Conservation (phyloP, 2,888 invertebrate genomes). For the Hartigia nigra region DNA sequence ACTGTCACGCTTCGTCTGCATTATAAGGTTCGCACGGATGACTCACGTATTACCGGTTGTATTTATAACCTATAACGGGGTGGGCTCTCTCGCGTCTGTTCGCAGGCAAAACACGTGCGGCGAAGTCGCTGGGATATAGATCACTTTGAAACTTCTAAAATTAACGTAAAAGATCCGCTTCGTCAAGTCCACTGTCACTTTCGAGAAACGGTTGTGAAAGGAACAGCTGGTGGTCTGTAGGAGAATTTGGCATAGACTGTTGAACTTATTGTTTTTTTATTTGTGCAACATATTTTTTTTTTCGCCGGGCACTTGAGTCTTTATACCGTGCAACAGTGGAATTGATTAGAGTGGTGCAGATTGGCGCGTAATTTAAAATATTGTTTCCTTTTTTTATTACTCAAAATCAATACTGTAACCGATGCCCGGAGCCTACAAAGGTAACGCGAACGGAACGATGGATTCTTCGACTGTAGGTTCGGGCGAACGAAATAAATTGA, state of each 20-base stretch:
- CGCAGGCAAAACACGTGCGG: slow-evolving; percentile 40
- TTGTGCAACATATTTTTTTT: too few species aligned
- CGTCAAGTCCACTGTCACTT: slow-evolving; percentile 28
- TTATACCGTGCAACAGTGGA: background rate
- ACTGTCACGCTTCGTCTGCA: background rate
- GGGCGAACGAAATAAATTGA: background rate
- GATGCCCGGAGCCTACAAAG: background rate
- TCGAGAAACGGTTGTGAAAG: background rate
- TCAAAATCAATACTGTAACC: background rate
- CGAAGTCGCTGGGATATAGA: background rate
- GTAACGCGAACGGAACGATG: background rate
- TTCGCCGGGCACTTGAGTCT: too few species aligned
- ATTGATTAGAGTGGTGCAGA: background rate
- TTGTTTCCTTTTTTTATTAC: background rate
- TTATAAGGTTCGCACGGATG: background rate
- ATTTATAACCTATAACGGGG: slow-evolving; percentile 1
- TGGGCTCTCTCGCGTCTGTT: slow-evolving; percentile 7
- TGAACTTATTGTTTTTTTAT: background rate
- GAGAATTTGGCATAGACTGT: background rate
- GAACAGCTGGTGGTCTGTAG: background rate
- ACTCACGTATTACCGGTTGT: background rate
- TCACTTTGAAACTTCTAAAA: slow-evolving; percentile 41
- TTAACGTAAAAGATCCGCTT: slow-evolving; percentile 29
- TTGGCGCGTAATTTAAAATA: too few species aligned
- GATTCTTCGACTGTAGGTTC: background rate